A percentile compares a stretch with the other conserved stretches of the same genome.
Evolutionary conservation across 2,888 invertebrate species (phyloP).

Genomic region (Clanis bilineata): DNA sequence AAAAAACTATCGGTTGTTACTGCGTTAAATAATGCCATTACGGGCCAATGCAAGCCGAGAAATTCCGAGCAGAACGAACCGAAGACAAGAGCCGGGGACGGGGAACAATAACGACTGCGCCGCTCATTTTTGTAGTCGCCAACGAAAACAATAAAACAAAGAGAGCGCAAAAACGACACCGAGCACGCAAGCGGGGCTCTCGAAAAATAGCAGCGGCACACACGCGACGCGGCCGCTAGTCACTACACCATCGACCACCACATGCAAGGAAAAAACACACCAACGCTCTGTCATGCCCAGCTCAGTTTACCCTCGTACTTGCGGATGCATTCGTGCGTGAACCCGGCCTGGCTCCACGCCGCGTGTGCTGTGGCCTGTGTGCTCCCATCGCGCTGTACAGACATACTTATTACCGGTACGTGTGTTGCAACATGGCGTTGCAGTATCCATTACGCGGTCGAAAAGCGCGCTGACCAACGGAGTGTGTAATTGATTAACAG

Average conservation of each 20-base stretch:
- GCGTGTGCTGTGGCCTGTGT: conserved; percentile 30
- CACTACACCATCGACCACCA: conserved; percentile 42
- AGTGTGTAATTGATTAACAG: conserved; percentile 78
- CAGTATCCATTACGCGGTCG: conserved; percentile 74
- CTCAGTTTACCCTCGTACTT: conserved; percentile 58
- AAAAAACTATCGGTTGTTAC: conserved; percentile 53
- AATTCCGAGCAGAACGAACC: conserved; percentile 39
- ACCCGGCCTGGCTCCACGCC: conserved; percentile 47
- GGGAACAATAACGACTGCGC: conserved; percentile 66
- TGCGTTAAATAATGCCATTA: conserved; percentile 55
- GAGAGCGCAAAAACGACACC: conserved; percentile 66
- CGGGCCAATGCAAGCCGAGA: conserved; percentile 48
- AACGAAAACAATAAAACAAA: conserved; percentile 73
- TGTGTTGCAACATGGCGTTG: conserved; percentile 53
- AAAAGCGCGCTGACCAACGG: conserved; percentile 69
- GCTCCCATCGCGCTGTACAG: conserved; percentile 25
- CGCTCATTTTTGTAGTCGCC: conserved; percentile 66
- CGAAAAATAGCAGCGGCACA: conserved; percentile 65
- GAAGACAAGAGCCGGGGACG: conserved; percentile 51
- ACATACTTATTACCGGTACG: conserved; percentile 59
- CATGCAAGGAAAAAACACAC: conserved; percentile 58
- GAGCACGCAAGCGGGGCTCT: conserved; percentile 66
- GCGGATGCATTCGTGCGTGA: conserved; percentile 70
- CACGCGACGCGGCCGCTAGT: conserved; percentile 45
- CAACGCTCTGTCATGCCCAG: conserved; percentile 27